A percentile compares a stretch with the other conserved stretches of the same genome.
Evolutionary conservation across 2,797 vertebrate genomes (phyloP).

Genomic region (Sarcoramphus papa): DNA sequence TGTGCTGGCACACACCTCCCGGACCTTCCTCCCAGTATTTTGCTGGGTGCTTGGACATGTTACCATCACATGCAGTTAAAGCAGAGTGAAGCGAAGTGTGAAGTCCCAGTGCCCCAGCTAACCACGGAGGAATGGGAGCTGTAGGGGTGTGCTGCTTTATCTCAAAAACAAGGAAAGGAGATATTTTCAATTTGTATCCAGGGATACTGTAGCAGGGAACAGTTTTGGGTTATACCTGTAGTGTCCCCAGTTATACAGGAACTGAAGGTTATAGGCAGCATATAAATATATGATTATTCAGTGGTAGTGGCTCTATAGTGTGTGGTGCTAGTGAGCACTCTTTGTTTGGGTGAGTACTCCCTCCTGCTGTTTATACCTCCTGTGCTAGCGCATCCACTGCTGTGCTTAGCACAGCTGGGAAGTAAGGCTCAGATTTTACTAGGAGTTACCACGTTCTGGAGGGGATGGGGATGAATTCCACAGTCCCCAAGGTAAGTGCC

Average conservation of each 20-base stretch:
- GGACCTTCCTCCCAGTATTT: background rate
- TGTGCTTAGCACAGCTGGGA: accelerated
- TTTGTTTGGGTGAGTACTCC: background rate
- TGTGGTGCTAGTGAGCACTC: background rate
- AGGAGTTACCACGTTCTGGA: background rate
- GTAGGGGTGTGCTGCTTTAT: background rate
- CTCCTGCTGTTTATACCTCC: background rate
- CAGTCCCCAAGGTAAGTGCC: too few species aligned
- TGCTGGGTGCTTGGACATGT: background rate
- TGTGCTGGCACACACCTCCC: background rate
- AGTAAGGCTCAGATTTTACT: background rate
- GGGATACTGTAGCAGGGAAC: background rate
- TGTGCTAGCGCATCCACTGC: background rate
- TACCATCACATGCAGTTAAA: background rate
- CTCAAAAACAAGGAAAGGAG: background rate
- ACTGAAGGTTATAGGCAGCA: background rate
- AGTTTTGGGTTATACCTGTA: background rate
- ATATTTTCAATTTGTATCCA: background rate
- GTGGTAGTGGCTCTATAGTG: background rate
- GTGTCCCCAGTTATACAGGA: background rate
- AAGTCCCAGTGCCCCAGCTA: background rate
- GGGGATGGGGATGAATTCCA: background rate
- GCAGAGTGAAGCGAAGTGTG: background rate
- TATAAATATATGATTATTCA: background rate
- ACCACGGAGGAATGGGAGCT: background rate